Conservation (phyloP, 1,140 invertebrate species). For the Wasmannia auropunctata region DNA sequence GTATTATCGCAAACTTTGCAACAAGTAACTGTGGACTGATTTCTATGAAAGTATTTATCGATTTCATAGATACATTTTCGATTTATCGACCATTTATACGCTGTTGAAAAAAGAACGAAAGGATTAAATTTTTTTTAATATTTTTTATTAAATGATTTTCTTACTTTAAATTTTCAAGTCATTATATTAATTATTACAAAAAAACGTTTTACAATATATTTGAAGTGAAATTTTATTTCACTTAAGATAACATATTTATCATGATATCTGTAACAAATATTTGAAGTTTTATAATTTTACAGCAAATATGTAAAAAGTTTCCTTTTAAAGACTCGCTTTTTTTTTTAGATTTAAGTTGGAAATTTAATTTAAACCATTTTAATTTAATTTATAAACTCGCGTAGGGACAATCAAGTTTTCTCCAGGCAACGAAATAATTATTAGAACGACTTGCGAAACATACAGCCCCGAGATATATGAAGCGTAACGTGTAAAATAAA, state of each 20-base stretch:
- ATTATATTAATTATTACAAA: not conserved
- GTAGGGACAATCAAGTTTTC: not conserved
- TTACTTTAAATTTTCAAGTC: not conserved
- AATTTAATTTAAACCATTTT: not conserved
- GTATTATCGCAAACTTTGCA: slow-evolving; percentile 10
- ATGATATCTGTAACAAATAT: not conserved
- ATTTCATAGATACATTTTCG: not conserved
- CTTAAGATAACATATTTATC: not conserved
- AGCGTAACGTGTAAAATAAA: slow-evolving; percentile 14
- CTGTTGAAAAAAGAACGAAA: not conserved
- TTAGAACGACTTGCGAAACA: not conserved
- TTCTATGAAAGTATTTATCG: not conserved
- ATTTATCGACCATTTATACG: not conserved
- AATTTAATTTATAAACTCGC: not conserved
- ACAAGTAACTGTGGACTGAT: slow-evolving; percentile 61
- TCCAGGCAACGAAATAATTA: not conserved
- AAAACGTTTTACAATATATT: not conserved
- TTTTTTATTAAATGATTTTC: slow-evolving; percentile 1
- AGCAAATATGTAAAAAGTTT: too few relatives aligned
- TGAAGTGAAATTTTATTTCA: not conserved
- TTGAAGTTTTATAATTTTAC: not conserved
- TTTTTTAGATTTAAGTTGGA: not conserved
- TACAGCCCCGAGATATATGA: not conserved
- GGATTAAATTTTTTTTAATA: not conserved
- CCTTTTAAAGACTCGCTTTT: not conserved